A percentile compares a stretch with the other conserved stretches of the same genome.
Evolutionary conservation across 2,113 vertebrate species (phyloP).

Genomic region (Nestor notabilis): DNA sequence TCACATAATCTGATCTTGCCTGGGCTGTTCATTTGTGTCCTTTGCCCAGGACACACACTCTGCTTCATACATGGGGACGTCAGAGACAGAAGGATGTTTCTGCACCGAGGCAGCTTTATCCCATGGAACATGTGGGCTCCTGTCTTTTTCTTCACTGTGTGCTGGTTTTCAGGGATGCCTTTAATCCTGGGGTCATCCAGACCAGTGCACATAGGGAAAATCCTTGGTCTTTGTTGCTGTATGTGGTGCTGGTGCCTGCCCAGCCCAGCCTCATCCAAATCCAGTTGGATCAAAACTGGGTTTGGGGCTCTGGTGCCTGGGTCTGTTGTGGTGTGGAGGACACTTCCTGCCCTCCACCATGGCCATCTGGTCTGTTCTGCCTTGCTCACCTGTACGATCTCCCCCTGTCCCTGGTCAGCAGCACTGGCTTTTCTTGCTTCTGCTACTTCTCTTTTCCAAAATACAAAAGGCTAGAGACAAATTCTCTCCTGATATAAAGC

Average conservation of each 20-base stretch:
- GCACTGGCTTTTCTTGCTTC: neutral
- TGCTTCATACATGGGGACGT: neutral
- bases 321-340: neutral
- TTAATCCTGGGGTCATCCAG: neutral
- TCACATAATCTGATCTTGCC: slow-evolving; percentile 55
- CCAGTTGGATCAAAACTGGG: neutral
- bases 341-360: neutral
- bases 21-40: slow-evolving; percentile 38
- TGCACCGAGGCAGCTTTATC: neutral
- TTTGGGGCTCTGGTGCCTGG: neutral
- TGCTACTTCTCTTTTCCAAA: neutral
- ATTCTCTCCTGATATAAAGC: neutral
- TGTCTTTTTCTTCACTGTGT: neutral
- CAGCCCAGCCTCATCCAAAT: neutral
- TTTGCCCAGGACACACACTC: neutral
- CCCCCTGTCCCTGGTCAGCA: neutral
- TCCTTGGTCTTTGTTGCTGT: neutral
- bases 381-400: neutral
- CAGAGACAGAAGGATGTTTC: neutral
- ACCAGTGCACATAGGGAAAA: neutral
- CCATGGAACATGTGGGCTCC: neutral
- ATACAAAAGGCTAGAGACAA: neutral
- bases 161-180: neutral
- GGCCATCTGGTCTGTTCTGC: neutral
- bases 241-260: neutral